Evolutionary conservation across 2,797 vertebrate genomes (phyloP), one percentile per base, ranked within the genome.

Genomic region (Acomys russatus): DNA sequence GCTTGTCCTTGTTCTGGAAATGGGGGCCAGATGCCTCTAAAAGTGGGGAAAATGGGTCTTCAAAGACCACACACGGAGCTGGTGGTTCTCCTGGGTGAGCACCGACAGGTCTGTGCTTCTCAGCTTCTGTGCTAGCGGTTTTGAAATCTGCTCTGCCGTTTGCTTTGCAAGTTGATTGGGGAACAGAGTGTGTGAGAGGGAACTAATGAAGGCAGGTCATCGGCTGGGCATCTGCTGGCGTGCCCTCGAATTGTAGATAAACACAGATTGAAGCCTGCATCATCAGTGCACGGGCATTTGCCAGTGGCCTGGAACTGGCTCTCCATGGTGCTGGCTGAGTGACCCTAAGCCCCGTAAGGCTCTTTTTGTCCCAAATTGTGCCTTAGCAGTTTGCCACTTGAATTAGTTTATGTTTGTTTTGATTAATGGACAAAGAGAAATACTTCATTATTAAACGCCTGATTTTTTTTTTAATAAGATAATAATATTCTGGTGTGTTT

Each of bases 1-100:
- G 95, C 96, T 95, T 96, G 96, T 95, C 96, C 96, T 97, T 97
- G 83, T 85, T n/a, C 64, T 70, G 91, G 88, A 92, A 83, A 74
- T 95, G 85, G 96, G 84, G 91, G 79, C 96, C 96, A 88, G 96
- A 86, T 96, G 97, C 68, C 91, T 95, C 92, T 94, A 90, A 97
- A 95, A 95, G 54, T 95, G 95, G 96, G 96, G 51, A 86, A 96
- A 93, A 86, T 15, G 28, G 66, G 38, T 95, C 95, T 1, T 97
- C 95, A 97, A 88, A 88, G 90, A 70, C 68, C 94, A 90, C 63
- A 71, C 93, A 76, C 86, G 88, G 92, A 95, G 89, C 56, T 49
- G 25, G 12, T 38, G 92, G 94, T 96, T 96, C 96, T 97, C 71
- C 85, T 90, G 73, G 87, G 23, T 68, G 78, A 94, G 82, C 82